Evolutionary conservation across 2,797 vertebrate species (phyloP).

Genomic region (Liparis tanakae): DNA sequence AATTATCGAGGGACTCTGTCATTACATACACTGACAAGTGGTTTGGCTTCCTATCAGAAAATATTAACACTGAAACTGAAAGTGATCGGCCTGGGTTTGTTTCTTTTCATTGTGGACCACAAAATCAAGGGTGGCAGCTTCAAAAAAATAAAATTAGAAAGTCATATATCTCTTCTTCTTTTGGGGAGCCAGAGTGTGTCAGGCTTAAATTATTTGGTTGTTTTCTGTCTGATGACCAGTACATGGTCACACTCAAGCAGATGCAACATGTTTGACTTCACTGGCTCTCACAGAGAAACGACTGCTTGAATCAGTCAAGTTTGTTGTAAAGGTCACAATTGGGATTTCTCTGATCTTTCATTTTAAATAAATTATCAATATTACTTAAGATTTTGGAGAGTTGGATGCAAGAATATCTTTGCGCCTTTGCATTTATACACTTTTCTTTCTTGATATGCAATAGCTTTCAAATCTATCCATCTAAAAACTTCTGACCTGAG

Average conservation of each 20-base stretch:
- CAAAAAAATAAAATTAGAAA: slow-evolving; percentile 1
- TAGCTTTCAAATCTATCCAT: too few species aligned
- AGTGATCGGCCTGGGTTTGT: not conserved
- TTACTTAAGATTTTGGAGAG: not conserved
- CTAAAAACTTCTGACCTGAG: too few species aligned
- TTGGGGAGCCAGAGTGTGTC: not conserved
- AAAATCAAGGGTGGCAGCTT: slow-evolving; percentile 8
- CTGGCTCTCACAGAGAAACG: too few species aligned
- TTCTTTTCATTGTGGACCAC: not conserved
- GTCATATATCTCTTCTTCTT: too few species aligned
- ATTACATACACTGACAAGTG: too few species aligned
- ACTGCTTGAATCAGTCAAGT: too few species aligned
- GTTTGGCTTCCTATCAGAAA: not conserved
- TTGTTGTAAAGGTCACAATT: too few species aligned
- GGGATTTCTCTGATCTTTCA: too few species aligned
- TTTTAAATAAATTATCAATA: not conserved
- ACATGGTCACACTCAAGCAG: not conserved
- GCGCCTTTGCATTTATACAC: too few species aligned
- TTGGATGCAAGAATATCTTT: not conserved
- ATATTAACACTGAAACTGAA: not conserved
- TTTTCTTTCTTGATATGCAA: too few species aligned
- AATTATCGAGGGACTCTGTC: too few species aligned
- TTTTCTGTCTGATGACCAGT: not conserved
- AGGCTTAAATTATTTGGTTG: not conserved
- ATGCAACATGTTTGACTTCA: not conserved